phyloP scores from a whole-genome alignment of 2,113 vertebrate species.

The Bungarus multicinctus region DNA sequence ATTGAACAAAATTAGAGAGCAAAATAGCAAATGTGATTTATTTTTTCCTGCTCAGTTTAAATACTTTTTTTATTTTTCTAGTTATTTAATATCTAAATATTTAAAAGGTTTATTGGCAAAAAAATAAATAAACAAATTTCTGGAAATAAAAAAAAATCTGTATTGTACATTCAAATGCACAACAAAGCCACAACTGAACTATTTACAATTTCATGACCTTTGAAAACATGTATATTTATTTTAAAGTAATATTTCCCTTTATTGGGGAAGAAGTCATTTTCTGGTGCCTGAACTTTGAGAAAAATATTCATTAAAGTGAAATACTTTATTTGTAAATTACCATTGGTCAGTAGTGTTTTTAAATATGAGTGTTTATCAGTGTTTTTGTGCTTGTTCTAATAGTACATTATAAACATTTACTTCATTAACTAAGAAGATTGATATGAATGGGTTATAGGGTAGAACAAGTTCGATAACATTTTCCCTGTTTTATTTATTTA shows the following conservation, averaged over 20 bases:
- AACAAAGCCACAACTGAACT: slow-evolving; percentile 60
- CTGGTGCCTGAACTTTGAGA: slow-evolving; percentile 52
- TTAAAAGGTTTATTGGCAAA: slow-evolving; percentile 42
- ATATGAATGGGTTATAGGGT: not conserved
- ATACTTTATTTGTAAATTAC: slow-evolving; percentile 57
- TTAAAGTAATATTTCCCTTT: slow-evolving; percentile 42
- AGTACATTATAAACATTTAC: not conserved
- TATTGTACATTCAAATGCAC: slow-evolving; percentile 67
- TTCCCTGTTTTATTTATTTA: not conserved
- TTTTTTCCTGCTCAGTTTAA: slow-evolving; percentile 67
- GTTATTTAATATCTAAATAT: slow-evolving; percentile 66
- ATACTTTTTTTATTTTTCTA: slow-evolving; percentile 71
- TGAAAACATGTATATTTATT: slow-evolving; percentile 57
- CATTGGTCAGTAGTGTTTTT: slow-evolving; percentile 24
- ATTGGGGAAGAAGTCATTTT: slow-evolving; percentile 52
- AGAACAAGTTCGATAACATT: not conserved
- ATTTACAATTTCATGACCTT: slow-evolving; percentile 61
- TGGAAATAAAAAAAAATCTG: slow-evolving; percentile 57
- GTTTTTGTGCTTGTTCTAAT: not conserved
- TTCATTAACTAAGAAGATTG: not conserved
- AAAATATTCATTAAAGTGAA: slow-evolving; percentile 66
- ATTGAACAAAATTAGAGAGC: slow-evolving; percentile 62
- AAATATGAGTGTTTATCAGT: not conserved
- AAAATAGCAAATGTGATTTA: slow-evolving; percentile 63
- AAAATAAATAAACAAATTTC: slow-evolving; percentile 24